Percentiles rank a stretch among this genome's conserved stretches.
phyloP scores from a whole-genome alignment of 2,113 vertebrate species.

The Erythrocebus patas region DNA sequence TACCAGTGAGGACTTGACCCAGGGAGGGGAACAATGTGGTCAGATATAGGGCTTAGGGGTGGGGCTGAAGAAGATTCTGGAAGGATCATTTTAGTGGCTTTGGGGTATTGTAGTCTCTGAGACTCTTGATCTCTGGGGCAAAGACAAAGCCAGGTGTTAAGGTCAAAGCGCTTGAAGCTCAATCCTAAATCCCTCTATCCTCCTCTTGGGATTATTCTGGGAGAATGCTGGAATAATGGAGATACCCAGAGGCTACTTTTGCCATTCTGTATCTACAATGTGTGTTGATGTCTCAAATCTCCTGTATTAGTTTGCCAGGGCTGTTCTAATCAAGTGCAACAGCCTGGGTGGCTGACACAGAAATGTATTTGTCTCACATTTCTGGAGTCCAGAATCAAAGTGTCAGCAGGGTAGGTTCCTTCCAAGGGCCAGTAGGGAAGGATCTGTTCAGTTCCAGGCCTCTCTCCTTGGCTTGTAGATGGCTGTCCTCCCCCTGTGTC shows the following conservation, averaged over 20 bases:
- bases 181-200: not conserved
- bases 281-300: not conserved
- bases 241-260: fast-evolving
- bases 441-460: not conserved
- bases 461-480: not conserved
- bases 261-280: fast-evolving
- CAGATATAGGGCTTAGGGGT: not conserved
- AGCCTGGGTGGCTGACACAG: not conserved
- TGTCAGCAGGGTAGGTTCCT: not conserved
- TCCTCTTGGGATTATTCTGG: not conserved
- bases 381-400: not conserved
- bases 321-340: too few relatives aligned
- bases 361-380: not conserved
- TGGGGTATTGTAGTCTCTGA: not conserved
- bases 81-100: not conserved
- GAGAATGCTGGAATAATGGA: not conserved
- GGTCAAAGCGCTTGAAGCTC: not conserved
- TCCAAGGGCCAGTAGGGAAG: not conserved
- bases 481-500: not conserved
- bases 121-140: not conserved
- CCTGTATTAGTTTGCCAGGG: fast-evolving
- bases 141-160: not conserved
- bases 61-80: not conserved
- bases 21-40: not conserved
- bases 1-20: not conserved